Evolutionary conservation across 2,888 invertebrate species (phyloP), one percentile per base, ranked within the genome.

Genomic region (Pristionchus entomophagus): DNA sequence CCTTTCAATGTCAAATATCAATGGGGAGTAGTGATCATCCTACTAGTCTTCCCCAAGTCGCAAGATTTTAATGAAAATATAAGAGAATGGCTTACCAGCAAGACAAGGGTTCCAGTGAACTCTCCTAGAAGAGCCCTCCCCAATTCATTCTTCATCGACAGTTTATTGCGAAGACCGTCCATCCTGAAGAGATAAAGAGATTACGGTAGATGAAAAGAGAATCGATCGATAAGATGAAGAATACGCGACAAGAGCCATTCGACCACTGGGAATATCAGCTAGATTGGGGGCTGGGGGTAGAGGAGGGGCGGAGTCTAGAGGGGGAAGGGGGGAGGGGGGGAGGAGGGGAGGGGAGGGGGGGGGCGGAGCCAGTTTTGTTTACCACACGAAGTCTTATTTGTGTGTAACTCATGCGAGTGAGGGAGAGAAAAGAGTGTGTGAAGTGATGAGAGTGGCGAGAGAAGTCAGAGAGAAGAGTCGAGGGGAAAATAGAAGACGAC

Each of bases 21-120:
- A n/a, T n/a, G n/a, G n/a, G n/a, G n/a, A n/a, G n/a, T n/a, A n/a
- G n/a, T n/a, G n/a, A n/a, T n/a, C n/a, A n/a, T n/a, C n/a, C n/a
- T n/a, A n/a, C n/a, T n/a, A n/a, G n/a, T n/a, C n/a, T n/a, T n/a
- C n/a, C n/a, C n/a, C n/a, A n/a, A n/a, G n/a, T n/a, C n/a, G n/a
- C n/a, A n/a, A n/a, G n/a, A 14, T 10, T 35, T 19, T 2, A 8
- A 59, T 59, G 59, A 8, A 32, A 32, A 10, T 17, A 8, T 38
- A 38, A 38, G 35, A 41, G 4, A 38, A 69, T 19, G 22, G 8
- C 91, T 88, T 51, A 92, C 91, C 87, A 91, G 89, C 41, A 93
- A 89, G 73, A 93, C 86, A 83, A 89, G 87, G 62, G 93, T 93
- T 87, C 93, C 93, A 51, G 90, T 86, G 88, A 93, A 92, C 88